A percentile compares a stretch with the other conserved stretches of the same genome.
Conservation (phyloP, 2,888 invertebrate genomes). For the Epinotia ramella region DNA sequence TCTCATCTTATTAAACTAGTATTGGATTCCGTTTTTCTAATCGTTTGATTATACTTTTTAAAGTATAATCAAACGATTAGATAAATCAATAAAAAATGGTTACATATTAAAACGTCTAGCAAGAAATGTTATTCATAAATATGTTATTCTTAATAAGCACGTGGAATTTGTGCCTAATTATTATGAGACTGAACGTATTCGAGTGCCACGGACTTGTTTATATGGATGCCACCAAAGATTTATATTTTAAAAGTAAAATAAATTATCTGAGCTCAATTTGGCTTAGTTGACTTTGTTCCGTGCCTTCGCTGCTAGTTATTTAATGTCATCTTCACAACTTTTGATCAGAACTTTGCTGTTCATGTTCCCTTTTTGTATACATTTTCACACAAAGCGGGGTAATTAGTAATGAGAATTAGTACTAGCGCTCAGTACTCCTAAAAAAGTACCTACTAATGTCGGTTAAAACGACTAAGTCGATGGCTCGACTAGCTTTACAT, state of each 20-base stretch:
- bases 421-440: conserved; percentile 15
- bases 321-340: conserved; percentile 44
- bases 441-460: conserved; percentile 2
- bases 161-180: too few relatives aligned
- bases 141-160: too few relatives aligned
- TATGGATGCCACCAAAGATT: not conserved
- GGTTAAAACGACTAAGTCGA: conserved; percentile 9
- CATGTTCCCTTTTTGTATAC: conserved; percentile 49
- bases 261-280: conserved; percentile 21
- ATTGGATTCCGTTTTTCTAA: too few relatives aligned
- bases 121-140: too few relatives aligned
- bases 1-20: too few relatives aligned
- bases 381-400: conserved; percentile 42
- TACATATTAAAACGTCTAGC: too few relatives aligned
- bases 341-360: conserved; percentile 48
- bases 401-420: conserved; percentile 25
- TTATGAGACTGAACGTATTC: too few relatives aligned
- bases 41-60: too few relatives aligned
- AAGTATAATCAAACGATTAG: too few relatives aligned
- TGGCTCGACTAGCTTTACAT: not conserved
- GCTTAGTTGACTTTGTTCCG: conserved; percentile 18
- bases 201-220: too few relatives aligned
- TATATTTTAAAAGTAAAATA: conserved; percentile 19
- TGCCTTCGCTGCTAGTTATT: conserved; percentile 26
- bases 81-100: too few relatives aligned